Evolutionary conservation across 2,113 vertebrate genomes (phyloP).

Genomic region (Megaceryle maxima): DNA sequence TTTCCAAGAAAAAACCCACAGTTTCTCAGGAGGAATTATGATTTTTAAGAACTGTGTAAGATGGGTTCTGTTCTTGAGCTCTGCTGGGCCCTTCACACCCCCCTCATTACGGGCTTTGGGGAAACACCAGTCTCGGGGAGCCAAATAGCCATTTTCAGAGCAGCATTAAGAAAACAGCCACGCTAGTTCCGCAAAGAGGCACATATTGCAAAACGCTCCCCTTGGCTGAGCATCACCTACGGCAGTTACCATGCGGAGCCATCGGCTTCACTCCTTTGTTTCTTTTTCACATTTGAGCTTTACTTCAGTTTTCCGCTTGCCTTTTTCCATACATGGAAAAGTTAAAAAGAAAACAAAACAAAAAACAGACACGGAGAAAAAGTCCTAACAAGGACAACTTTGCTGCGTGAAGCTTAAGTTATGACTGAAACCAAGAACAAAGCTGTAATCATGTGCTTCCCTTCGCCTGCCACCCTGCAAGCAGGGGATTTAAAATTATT

Average conservation of each 20-base stretch:
- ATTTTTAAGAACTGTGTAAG: not conserved
- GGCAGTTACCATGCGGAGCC: not conserved
- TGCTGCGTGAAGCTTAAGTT: not conserved
- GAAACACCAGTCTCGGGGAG: not conserved
- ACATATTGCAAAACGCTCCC: not conserved
- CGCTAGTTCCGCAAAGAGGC: not conserved
- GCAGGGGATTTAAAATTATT: not conserved
- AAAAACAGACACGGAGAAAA: not conserved
- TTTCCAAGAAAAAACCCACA: not conserved
- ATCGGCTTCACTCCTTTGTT: not conserved
- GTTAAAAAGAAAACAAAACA: not conserved
- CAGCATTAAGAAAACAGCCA: not conserved
- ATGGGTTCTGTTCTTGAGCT: not conserved
- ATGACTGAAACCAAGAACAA: not conserved
- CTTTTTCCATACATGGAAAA: slow-evolving; percentile 3
- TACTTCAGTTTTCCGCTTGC: not conserved
- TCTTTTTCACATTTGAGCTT: not conserved
- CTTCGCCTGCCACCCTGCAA: not conserved
- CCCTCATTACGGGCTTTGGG: not conserved
- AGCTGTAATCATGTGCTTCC: not conserved
- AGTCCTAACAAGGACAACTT: slow-evolving; percentile 1
- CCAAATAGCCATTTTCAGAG: not conserved
- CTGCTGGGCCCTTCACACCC: not conserved
- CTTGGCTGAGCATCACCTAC: not conserved
- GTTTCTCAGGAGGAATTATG: not conserved